Evolutionary conservation across 1,140 invertebrate species (phyloP).

Genomic region (Psix sp.): DNA sequence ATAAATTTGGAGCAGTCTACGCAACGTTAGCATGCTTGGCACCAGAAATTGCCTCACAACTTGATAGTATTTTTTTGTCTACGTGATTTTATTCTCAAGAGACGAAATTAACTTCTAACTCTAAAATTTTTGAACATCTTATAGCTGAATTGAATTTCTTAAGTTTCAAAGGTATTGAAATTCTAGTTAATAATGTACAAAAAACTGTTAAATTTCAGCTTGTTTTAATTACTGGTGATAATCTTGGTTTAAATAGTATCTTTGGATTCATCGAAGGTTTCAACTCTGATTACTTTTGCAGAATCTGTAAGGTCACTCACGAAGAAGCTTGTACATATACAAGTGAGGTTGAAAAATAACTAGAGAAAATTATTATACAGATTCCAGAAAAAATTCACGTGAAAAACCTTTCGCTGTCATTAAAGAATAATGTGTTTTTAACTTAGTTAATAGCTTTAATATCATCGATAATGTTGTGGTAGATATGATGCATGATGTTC

Average conservation of each 20-base stretch:
- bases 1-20: slow-evolving; percentile 3
- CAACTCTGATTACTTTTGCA: slow-evolving; percentile 3
- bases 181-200: too few species aligned
- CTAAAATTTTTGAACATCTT: too few species aligned
- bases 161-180: too few species aligned
- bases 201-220: background rate
- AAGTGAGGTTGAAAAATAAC: slow-evolving; percentile 1
- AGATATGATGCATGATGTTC: slow-evolving; percentile 16
- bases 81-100: too few species aligned
- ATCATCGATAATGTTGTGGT: slow-evolving; percentile 3
- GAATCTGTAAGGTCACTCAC: slow-evolving; percentile 9
- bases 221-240: background rate
- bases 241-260: background rate
- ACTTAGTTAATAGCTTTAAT: background rate
- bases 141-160: too few species aligned
- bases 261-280: slow-evolving; percentile 13
- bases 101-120: too few species aligned
- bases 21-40: background rate
- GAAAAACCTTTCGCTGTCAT: background rate
- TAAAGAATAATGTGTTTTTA: slow-evolving; percentile 10
- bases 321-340: background rate
- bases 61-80: too few species aligned
- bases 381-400: background rate
- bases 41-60: too few species aligned
- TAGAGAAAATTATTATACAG: slow-evolving; percentile 1